Evolutionary conservation across 1,140 invertebrate species (phyloP).

Genomic region (Venturia canescens): DNA sequence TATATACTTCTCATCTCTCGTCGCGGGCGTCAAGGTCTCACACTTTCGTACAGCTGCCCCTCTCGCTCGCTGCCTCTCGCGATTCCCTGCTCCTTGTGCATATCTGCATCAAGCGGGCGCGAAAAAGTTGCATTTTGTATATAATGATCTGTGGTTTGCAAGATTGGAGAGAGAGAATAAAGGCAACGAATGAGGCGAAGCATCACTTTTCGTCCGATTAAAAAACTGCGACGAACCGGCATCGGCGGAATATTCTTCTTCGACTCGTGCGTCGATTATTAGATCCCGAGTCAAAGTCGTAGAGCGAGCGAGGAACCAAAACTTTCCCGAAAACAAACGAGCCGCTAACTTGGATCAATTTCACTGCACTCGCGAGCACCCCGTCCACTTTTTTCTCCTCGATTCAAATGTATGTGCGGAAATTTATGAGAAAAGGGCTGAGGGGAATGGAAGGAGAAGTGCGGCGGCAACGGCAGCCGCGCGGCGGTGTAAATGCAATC

Average conservation of each 20-base stretch:
- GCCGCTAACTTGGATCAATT: no score
- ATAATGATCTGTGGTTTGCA: constrained; percentile 1
- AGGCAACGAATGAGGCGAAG: neutral
- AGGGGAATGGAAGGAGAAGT: constrained; percentile 53
- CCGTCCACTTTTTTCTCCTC: no score
- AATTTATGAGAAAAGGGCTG: constrained; percentile 22
- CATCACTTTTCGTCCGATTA: neutral
- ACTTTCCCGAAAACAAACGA: no score
- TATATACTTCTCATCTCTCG: constrained; percentile 50
- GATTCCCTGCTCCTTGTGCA: neutral
- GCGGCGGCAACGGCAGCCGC: constrained; percentile 63
- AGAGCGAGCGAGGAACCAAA: no score
- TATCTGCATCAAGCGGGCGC: constrained; percentile 5
- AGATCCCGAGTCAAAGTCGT: no score
- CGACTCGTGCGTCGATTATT: no score
- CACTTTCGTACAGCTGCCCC: constrained; percentile 24
- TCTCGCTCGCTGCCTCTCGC: neutral
- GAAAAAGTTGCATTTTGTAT: constrained; percentile 18
- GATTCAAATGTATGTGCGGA: constrained; percentile 39
- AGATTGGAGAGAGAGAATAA: constrained; percentile 1
- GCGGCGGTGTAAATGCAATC: constrained; percentile 72
- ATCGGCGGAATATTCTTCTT: no score
- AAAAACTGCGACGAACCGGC: no score
- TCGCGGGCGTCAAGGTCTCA: constrained; percentile 45
- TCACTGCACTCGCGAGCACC: no score